These are phyloP conservation scores for Dilophus febrilis DNA, from an alignment of 2,888 invertebrate genomes.

Conservation along the genomic window DNA sequence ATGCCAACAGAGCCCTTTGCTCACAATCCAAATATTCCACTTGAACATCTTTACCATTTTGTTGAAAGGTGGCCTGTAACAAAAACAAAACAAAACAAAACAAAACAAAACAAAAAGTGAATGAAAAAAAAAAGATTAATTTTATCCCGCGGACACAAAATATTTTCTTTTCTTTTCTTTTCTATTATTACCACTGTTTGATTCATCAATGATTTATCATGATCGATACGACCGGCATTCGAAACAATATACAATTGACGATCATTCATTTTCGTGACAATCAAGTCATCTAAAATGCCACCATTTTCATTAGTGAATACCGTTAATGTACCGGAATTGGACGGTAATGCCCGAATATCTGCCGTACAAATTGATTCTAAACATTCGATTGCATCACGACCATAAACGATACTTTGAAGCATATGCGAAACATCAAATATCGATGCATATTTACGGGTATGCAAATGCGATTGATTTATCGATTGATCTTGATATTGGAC, in stretches of 20 bases:
- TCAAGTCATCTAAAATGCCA: constrained; percentile 89
- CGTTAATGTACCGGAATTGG: constrained; percentile 66
- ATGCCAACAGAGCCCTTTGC: constrained; percentile 61
- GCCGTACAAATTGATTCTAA: constrained; percentile 78
- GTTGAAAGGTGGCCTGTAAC: constrained; percentile 27
- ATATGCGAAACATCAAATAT: constrained; percentile 80
- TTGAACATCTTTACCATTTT: constrained; percentile 44
- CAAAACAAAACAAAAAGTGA: too few relatives aligned
- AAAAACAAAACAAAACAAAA: not conserved
- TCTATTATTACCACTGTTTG: constrained; percentile 35
- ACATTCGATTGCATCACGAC: constrained; percentile 52
- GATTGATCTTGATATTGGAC: constrained; percentile 69
- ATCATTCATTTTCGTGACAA: constrained; percentile 68
- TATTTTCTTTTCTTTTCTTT: too few relatives aligned
- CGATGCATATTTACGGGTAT: constrained; percentile 62
- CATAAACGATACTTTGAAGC: constrained; percentile 41
- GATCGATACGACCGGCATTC: constrained; percentile 78
- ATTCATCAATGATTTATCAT: constrained; percentile 49
- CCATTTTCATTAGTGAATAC: constrained; percentile 76
- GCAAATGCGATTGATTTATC: constrained; percentile 71
- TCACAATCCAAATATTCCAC: constrained; percentile 57
- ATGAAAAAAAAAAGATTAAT: not conserved
- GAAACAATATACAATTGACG: constrained; percentile 82
- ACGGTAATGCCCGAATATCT: constrained; percentile 53
- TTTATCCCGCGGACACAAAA: constrained; percentile 1